A percentile compares a stretch with the other conserved stretches of the same genome.
Conservation (phyloP, 2,888 invertebrate genomes). For the Erebia aethiops region DNA sequence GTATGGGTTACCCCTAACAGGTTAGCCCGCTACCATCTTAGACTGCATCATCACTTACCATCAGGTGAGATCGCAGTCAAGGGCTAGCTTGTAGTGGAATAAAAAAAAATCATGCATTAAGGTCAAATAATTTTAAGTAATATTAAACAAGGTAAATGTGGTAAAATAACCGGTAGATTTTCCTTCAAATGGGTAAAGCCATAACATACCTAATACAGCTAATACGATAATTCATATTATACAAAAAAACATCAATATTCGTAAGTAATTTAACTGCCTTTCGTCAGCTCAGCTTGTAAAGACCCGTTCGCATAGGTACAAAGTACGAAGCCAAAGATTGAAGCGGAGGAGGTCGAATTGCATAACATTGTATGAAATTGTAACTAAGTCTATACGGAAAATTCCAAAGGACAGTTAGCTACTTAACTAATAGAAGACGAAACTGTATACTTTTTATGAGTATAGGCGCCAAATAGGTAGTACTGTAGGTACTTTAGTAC, state of each 20-base stretch:
- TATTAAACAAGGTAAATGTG: conserved; percentile 4
- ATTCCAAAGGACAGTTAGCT: neutral
- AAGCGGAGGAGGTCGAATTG: neutral
- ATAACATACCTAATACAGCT: neutral
- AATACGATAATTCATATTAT: neutral
- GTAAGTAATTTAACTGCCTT: neutral
- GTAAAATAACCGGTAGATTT: conserved; percentile 22
- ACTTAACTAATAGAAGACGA: no score
- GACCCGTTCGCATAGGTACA: neutral
- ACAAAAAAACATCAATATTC: neutral
- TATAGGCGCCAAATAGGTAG: no score
- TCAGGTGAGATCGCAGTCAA: no score
- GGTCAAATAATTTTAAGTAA: neutral
- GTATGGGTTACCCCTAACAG: no score
- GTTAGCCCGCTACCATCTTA: no score
- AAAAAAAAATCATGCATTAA: no score
- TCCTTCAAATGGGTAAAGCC: conserved; percentile 2
- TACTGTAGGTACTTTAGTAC: no score
- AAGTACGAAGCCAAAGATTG: neutral
- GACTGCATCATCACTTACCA: no score
- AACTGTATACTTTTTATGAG: no score
- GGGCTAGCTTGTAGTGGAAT: no score
- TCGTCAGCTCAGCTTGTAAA: neutral
- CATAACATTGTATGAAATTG: neutral
- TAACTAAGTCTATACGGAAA: neutral